Evolutionary conservation across 2,797 vertebrate genomes (phyloP), one percentile per base, ranked within the genome.

Genomic region (Esox lucius): DNA sequence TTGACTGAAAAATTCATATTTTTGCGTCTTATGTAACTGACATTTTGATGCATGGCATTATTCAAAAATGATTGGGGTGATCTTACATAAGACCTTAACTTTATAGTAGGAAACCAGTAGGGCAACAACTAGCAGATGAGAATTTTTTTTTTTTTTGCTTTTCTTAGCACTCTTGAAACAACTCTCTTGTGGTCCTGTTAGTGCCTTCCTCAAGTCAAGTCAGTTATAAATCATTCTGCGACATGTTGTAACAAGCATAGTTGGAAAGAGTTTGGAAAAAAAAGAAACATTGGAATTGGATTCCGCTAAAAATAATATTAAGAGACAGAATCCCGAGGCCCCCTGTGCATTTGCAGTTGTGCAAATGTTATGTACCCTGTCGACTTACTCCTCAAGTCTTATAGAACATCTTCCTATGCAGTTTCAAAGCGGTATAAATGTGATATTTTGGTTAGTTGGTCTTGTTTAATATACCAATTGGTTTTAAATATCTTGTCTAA

Each of bases 111-210:
- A 28, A n/a, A 31, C 65, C 15, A 67, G 33, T 19, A 24, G 31
- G 28, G 28, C 16, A 67, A 67, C 65, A 67, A 6, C 26, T 31
- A 67, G 17, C 39, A 33, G 33, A 42, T 48, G 31, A 66, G 16
- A 26, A 5, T 19, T 68, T n/a, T 24, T 3, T 68, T n/a, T 24
- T 3, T 9, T 22, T 70, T 9, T 51, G 51, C 42, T 59, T 53
- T 46, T 39, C 26, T 56, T 28, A 77, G 61, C 26, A 76, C 66
- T 68, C 71, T 39, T 26, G 66, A 51, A 24, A 22, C 15, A 72
- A 67, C 49, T 75, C 78, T 74, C 75, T 26, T 67, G 78, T 66
- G 74, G 71, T 61, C 46, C 68, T 59, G 67, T 80, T 80, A 80
- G 67, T 61, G 71, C 68, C 42, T 73, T 73, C 71, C 49, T 70